Evolutionary conservation across 2,888 invertebrate genomes (phyloP).

Genomic region (Candidula unifasciata): DNA sequence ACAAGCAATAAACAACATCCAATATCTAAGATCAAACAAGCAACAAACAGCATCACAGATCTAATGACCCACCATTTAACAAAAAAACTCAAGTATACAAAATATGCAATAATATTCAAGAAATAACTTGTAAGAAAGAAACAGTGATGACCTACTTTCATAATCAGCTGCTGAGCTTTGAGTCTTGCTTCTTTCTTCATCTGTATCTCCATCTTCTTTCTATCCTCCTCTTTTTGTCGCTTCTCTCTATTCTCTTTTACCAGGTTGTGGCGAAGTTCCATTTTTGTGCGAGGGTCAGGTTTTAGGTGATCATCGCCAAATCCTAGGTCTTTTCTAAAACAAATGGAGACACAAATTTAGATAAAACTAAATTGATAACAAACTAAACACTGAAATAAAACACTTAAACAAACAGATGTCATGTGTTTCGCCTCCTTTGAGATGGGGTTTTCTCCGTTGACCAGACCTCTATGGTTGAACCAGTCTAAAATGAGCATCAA

Average conservation of each 20-base stretch:
- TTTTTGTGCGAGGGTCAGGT: constrained; percentile 73
- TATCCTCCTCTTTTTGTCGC: constrained; percentile 66
- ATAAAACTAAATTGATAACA: not conserved
- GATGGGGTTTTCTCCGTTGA: too few species aligned
- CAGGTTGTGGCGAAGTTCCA: constrained; percentile 75
- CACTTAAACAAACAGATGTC: too few species aligned
- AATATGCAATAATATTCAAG: too few species aligned
- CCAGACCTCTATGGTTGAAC: too few species aligned
- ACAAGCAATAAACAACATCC: too few species aligned
- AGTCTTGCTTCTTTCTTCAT: constrained; percentile 72
- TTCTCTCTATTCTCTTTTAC: constrained; percentile 76
- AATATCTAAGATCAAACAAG: too few species aligned
- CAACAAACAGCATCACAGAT: too few species aligned
- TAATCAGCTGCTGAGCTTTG: constrained; percentile 70
- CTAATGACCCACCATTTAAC: too few species aligned
- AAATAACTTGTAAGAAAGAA: not conserved
- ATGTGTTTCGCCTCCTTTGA: too few species aligned
- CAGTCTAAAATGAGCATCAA: too few species aligned
- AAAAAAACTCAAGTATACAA: too few species aligned
- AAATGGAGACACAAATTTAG: too few species aligned
- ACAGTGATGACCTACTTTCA: constrained; percentile 61
- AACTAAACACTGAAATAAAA: not conserved
- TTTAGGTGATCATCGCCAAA: constrained; percentile 59
- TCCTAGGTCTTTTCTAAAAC: constrained; percentile 67
- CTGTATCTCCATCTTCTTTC: constrained; percentile 62